Base-by-base conservation (phyloP, 2,797 vertebrate species). In the Hyperoplus immaculatus region DNA sequence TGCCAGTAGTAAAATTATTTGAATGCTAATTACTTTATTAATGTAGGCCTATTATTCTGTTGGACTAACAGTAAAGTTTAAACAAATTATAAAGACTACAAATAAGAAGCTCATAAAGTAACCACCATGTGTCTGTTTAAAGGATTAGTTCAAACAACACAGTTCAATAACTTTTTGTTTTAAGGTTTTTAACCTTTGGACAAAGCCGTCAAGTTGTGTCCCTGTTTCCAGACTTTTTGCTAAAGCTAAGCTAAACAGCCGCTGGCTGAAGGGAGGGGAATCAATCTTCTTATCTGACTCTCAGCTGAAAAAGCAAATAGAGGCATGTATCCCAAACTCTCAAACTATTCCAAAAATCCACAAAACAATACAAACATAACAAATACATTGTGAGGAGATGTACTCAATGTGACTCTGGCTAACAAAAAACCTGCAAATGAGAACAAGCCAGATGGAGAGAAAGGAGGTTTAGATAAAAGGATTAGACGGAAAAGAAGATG, bases 401-500 rank as follows among this genome's bases (percentile, higher is more conserved):
- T 70, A 39, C 58, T 57, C 8, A 38, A n/a, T 46, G 64, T 41
- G 50, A 53, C 41, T 59, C 9, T 56, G 69, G 36, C 75, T 29
- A 78, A 72, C 68, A 78, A 29, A 55, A 69, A 79, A 54, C 8
- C 58, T 6, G 21, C 12, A 58, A 66, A 80, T 53, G 6, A 62
- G 72, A 83, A 53, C 29, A 67, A 65, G 9, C 13, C 49, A 51
- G 69, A 77, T n/a, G 38, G 49, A 68, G 50, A 67, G n/a, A 84
- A 63, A 80, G 63, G 29, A 75, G 8, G 55, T 61, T 36, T 18
- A 67, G 77, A 70, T 78, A 65, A 68, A 75, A 43, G 45, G 73
- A 82, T 83, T 78, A 76, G 38, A 77, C 47, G 66, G 60, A 76
- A 16, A 55, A 75, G 68, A 29, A 77, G 72, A 81, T 71, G 72